phyloP scores from a whole-genome alignment of 2,113 vertebrate genomes.

The Gymnogyps californianus region DNA sequence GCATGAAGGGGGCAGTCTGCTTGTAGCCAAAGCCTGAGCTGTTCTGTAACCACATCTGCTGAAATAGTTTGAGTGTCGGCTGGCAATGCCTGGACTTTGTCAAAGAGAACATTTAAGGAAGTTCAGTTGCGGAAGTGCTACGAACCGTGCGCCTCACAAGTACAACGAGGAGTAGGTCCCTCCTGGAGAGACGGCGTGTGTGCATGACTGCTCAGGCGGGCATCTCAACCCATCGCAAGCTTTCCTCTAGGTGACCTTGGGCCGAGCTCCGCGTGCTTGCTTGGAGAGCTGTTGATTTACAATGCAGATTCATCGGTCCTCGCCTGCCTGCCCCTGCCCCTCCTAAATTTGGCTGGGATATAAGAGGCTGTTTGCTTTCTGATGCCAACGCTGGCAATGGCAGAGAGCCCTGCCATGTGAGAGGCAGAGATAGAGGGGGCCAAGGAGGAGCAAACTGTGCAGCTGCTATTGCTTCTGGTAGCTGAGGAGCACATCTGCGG shows the following conservation, averaged over 20 bases:
- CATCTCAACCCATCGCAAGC: background rate
- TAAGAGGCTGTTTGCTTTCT: conserved; percentile 58
- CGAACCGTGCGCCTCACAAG: background rate
- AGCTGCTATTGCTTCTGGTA: background rate
- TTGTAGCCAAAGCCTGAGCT: background rate
- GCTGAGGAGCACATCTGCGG: background rate
- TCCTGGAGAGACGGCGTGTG: background rate
- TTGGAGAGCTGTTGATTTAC: conserved; percentile 67
- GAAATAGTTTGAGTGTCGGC: background rate
- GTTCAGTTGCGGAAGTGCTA: conserved; percentile 53
- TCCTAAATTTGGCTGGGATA: conserved; percentile 22
- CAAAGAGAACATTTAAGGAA: conserved; percentile 58
- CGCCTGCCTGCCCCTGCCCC: background rate
- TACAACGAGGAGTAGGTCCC: background rate
- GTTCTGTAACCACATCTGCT: background rate
- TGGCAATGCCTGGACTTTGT: conserved; percentile 26
- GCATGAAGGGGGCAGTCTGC: conserved; percentile 41
- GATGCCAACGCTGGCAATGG: conserved; percentile 18
- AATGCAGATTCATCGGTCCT: conserved; percentile 69
- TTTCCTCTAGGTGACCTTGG: background rate
- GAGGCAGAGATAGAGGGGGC: conserved; percentile 33
- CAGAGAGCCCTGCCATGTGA: conserved; percentile 66
- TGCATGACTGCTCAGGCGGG: background rate
- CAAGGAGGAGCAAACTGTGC: background rate
- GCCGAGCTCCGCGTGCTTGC: background rate